These are phyloP conservation scores for Brachyrhaphis roseni DNA, from an alignment of 2,797 vertebrate species.

Conservation along the genomic window DNA sequence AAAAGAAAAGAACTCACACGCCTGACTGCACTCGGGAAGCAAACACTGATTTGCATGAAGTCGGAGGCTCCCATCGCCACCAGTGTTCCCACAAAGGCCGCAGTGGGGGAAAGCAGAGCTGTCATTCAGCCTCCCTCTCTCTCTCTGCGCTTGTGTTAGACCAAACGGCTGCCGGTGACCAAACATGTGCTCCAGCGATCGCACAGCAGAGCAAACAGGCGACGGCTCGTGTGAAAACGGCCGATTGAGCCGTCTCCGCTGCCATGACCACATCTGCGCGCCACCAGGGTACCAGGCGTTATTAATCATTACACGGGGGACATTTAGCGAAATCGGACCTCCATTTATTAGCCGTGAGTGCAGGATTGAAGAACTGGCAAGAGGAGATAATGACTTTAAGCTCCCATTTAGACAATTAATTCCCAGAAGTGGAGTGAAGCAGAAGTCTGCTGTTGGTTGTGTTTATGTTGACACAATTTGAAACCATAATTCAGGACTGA, in stretches of 20 bases:
- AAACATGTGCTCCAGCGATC: constrained; percentile 52
- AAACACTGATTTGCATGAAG: constrained; percentile 70
- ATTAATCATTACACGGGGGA: constrained; percentile 64
- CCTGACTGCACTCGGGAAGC: constrained; percentile 56
- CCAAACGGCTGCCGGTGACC: constrained; percentile 60
- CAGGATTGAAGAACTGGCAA: constrained; percentile 56
- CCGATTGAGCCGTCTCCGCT: constrained; percentile 43
- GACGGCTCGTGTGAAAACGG: constrained; percentile 47
- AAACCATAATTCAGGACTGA: constrained; percentile 40
- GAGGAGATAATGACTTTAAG: constrained; percentile 72
- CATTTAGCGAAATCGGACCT: constrained; percentile 70
- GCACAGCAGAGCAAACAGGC: constrained; percentile 53
- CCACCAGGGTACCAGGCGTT: constrained; percentile 47
- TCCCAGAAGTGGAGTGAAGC: constrained; percentile 58
- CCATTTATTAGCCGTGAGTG: constrained; percentile 68
- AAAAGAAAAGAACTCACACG: constrained; percentile 15
- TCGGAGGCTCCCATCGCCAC: constrained; percentile 59
- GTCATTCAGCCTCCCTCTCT: constrained; percentile 35
- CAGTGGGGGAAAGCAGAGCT: constrained; percentile 48
- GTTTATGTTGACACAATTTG: constrained; percentile 53
- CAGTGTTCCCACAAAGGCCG: constrained; percentile 62
- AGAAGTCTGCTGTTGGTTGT: constrained; percentile 53
- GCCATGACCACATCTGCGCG: constrained; percentile 64
- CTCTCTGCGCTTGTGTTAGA: constrained; percentile 45
- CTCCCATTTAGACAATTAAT: constrained; percentile 72